phyloP scores from a whole-genome alignment of 2,888 invertebrate species.

The Eurois occulta region DNA sequence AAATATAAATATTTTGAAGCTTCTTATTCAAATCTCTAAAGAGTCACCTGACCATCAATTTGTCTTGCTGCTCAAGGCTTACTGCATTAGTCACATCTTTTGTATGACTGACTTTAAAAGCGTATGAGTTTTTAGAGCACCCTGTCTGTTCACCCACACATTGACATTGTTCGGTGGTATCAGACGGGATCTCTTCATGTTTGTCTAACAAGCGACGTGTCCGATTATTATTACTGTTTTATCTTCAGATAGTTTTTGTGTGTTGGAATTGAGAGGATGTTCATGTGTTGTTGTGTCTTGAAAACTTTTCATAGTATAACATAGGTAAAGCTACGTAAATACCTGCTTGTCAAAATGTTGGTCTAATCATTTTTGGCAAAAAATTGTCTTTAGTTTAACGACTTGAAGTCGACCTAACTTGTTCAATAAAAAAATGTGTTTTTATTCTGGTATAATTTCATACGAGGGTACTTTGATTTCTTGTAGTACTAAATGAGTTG shows the following conservation, averaged over 20 bases:
- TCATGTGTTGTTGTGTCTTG: constrained; percentile 19
- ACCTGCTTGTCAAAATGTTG: background rate
- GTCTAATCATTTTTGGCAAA: background rate
- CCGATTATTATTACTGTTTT: constrained; percentile 88
- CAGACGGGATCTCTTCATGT: constrained; percentile 86
- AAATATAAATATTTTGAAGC: constrained; percentile 58
- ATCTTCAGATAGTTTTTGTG: constrained; percentile 73
- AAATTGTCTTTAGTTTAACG: background rate
- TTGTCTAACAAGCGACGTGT: constrained; percentile 90
- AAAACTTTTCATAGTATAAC: background rate
- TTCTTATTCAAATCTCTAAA: constrained; percentile 64
- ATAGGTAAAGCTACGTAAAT: background rate
- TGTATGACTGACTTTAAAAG: constrained; percentile 63
- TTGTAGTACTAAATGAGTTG: constrained; percentile 12
- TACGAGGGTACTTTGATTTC: background rate
- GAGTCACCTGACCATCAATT: constrained; percentile 80
- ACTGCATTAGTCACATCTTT: constrained; percentile 80
- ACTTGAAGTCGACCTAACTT: background rate
- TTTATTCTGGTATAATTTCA: no score
- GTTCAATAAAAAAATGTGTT: no score
- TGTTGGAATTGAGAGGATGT: constrained; percentile 73
- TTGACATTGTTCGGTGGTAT: constrained; percentile 85
- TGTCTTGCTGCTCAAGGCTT: constrained; percentile 76
- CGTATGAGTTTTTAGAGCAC: constrained; percentile 73
- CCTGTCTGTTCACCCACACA: constrained; percentile 84